Base-by-base conservation (phyloP, 2,113 vertebrate genomes). In the Apistogramma diplotaenia region DNA sequence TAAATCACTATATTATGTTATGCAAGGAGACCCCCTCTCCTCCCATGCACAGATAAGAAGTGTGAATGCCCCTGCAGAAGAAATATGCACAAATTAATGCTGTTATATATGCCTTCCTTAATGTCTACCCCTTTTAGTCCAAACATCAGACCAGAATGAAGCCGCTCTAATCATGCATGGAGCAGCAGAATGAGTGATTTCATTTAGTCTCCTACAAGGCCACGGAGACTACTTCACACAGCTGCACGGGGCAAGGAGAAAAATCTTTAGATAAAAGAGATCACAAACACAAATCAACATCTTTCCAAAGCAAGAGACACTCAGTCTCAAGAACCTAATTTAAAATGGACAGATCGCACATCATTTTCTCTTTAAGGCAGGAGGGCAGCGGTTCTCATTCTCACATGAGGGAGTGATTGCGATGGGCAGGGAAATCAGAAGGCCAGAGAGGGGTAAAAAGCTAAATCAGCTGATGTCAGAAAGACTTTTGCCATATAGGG, bases 281-380 rank as follows among this genome's bases (percentile, higher is more conserved):
- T 79, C 75, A 75, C 78, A 78, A 83, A 86, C 78, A 77, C 51
- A 77, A 87, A 85, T 67, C 78, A 76, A 80, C 61, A 53, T 74
- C 27, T 58, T 65, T 71, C 11, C 23, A 19, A 77, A 83, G 57
- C 33, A 1, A 18, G 58, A 59, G 74, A 87, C 80, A 33, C 49
- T 61, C 31, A 33, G 78, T 73, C 59, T 79, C 8, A 13, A 84
- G 79, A 67, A 60, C 1, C 51, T 83, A 53, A 79, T 90, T 88
- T 91, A 84, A 88, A 90, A 93, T 70, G 80, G 87, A 90, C 84
- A 80, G 76, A 61, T 58, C 54, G 67, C 51, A 65, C 73, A 83
- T 73, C 29, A 78, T 85, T 81, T 89, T 62, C 55, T 55, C 74
- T 80, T 86, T 57, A 51, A 55, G 51, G 76, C 61, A 4, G 49